Evolutionary conservation across 2,888 invertebrate species (phyloP), one percentile per base, ranked within the genome.

Genomic region (Pantelozetes paolii): DNA sequence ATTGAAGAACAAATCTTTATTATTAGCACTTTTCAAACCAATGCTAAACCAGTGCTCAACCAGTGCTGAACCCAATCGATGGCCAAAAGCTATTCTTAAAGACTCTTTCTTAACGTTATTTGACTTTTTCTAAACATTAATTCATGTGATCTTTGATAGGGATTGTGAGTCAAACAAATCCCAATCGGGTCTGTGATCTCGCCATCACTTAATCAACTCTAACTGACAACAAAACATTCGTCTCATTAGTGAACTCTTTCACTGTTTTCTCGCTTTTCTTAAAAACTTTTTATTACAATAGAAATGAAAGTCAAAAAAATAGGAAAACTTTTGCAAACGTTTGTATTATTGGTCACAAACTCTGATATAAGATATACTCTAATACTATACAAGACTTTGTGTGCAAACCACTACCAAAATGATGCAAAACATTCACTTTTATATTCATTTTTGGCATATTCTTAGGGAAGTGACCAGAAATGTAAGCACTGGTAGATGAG

Each of bases 1-100:
- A 62, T 62, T 62, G n/a, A 62, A 28, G 32, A 62, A 62, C 62
- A 62, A 62, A 62, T 62, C 62, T 62, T 62, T 62, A 32, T 62
- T 62, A 28, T 15, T 28, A 32, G 28, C 32, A n/a, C n/a, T n/a
- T n/a, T n/a, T n/a, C n/a, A n/a, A n/a, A n/a, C n/a, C n/a, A n/a
- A n/a, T n/a, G n/a, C n/a, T n/a, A n/a, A n/a, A n/a, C n/a, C n/a
- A n/a, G n/a, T n/a, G n/a, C n/a, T n/a, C n/a, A n/a, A n/a, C n/a
- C n/a, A 62, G 32, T 26, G 20, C 62, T 32, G 5, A 62, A 32
- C 8, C 23, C 32, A 32, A n/a, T 59, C 28, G n/a, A 62, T 32
- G 62, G 67, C 67, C 67, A 20, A 67, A 67, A 67, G 67, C 36
- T 11, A 36, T 36, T 40, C 23, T 42, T 23, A 67, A 18, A n/a